phyloP scores from a whole-genome alignment of 92 coral and sea anemone genomes.

The Parazoanthus swiftii region DNA sequence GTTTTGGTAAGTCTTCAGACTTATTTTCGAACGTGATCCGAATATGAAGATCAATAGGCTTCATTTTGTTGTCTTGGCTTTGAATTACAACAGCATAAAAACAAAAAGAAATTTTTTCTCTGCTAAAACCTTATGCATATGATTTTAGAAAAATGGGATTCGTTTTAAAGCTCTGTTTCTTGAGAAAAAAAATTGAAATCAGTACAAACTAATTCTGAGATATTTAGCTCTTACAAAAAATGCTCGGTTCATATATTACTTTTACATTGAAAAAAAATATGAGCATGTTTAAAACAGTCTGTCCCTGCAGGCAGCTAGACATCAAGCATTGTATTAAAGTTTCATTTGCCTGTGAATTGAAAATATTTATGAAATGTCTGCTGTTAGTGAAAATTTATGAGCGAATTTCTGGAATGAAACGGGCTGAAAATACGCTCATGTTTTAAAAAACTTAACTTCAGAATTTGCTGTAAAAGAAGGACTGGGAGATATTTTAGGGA shows the following conservation, averaged over 20 bases:
- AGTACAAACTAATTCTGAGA: no score
- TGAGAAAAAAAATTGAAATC: neutral
- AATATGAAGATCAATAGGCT: neutral
- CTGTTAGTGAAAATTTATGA: neutral
- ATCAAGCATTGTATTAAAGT: neutral
- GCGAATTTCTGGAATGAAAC: neutral
- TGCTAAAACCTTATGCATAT: neutral
- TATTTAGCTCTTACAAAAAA: no score
- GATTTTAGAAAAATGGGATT: neutral
- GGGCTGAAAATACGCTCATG: neutral
- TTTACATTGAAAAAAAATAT: neutral
- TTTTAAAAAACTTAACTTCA: neutral
- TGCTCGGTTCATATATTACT: neutral
- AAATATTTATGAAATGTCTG: neutral
- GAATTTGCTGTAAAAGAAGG: neutral
- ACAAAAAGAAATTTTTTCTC: neutral
- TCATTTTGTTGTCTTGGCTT: neutral
- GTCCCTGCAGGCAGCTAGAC: neutral
- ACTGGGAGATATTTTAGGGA: no score
- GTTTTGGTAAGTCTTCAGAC: neutral
- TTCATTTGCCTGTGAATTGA: constrained; percentile 3
- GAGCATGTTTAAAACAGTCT: neutral
- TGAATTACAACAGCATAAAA: neutral
- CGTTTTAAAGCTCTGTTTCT: neutral
- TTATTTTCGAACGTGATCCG: neutral